Conservation (phyloP, 1,140 invertebrate genomes). For the Elysia chlorotica region DNA sequence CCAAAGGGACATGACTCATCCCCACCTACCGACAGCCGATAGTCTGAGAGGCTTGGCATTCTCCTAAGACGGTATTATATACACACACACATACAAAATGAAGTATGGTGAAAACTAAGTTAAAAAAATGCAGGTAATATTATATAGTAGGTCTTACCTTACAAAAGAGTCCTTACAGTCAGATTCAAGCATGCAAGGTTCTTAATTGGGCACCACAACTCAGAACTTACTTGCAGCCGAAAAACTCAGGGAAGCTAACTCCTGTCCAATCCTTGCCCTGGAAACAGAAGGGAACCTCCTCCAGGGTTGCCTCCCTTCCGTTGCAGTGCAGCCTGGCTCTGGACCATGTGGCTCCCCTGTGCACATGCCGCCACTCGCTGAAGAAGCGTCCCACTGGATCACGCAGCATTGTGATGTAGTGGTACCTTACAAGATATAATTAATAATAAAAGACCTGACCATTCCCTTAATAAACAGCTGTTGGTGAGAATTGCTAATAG, state of each 20-base stretch:
- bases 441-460: too few species aligned
- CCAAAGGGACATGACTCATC: too few species aligned
- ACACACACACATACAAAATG: too few species aligned
- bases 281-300: constrained; percentile 67
- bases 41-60: too few species aligned
- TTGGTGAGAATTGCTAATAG: too few species aligned
- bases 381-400: constrained; percentile 89
- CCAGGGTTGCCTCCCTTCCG: constrained; percentile 77
- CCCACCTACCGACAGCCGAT: too few species aligned
- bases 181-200: not conserved
- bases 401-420: constrained; percentile 93
- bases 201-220: not conserved
- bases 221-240: constrained; percentile 13
- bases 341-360: constrained; percentile 96
- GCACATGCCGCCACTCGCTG: constrained; percentile 93
- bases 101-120: too few species aligned
- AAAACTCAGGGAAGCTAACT: constrained; percentile 7
- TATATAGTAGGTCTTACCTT: not conserved
- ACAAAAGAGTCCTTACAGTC: not conserved
- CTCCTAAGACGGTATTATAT: too few species aligned
- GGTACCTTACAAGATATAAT: constrained; percentile 78
- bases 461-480: too few species aligned
- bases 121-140: not conserved
- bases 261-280: constrained; percentile 64
- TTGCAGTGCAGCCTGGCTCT: constrained; percentile 50